These are phyloP conservation scores for Caenorhabditis wallacei DNA, from an alignment of 2,888 invertebrate genomes.

Conservation along the genomic window DNA sequence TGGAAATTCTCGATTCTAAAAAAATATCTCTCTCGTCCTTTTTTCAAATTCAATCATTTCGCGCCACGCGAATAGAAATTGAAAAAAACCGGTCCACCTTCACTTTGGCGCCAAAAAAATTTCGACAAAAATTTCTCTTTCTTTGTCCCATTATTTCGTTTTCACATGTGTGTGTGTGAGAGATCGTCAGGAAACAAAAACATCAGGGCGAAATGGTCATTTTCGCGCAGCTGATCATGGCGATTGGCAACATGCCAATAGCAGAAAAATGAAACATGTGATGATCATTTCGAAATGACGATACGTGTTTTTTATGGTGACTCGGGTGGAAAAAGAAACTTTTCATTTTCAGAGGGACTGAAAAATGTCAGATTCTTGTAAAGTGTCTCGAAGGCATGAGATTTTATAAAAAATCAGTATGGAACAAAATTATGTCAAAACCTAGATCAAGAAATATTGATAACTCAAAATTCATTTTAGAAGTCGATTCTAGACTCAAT, in stretches of 20 bases:
- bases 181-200: constrained; percentile 44
- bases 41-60: constrained; percentile 58
- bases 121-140: constrained; percentile 59
- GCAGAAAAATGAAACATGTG: constrained; percentile 43
- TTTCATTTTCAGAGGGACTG: background rate
- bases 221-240: constrained; percentile 60
- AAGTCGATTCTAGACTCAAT: too few relatives aligned
- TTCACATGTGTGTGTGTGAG: constrained; percentile 50
- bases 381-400: too few relatives aligned
- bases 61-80: constrained; percentile 47
- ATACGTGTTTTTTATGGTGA: constrained; percentile 15
- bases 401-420: too few relatives aligned
- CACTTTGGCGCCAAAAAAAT: constrained; percentile 61
- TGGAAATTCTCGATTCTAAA: background rate
- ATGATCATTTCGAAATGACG: constrained; percentile 19
- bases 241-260: constrained; percentile 56
- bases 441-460: too few relatives aligned
- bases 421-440: too few relatives aligned
- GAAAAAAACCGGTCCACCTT: constrained; percentile 58
- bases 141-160: constrained; percentile 61
- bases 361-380: too few relatives aligned
- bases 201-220: constrained; percentile 54
- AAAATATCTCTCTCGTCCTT: constrained; percentile 20
- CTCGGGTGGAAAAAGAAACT: background rate
- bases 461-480: too few relatives aligned